phyloP scores from a whole-genome alignment of 2,113 vertebrate genomes.

The Euleptes europaea region DNA sequence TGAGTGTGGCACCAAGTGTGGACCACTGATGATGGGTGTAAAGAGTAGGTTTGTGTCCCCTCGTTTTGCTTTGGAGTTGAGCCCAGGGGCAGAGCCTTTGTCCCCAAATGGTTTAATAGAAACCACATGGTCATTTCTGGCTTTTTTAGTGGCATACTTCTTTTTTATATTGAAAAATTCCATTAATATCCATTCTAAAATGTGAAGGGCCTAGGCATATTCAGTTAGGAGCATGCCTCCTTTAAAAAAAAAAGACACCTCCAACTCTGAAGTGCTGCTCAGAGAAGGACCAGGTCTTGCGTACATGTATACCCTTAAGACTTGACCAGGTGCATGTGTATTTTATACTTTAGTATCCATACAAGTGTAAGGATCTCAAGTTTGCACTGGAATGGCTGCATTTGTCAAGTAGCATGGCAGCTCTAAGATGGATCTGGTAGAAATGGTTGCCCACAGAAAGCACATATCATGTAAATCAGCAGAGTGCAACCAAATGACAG shows the following conservation, averaged over 20 bases:
- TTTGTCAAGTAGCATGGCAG: not conserved
- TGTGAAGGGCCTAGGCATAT: not conserved
- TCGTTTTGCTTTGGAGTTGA: no score
- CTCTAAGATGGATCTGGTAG: not conserved
- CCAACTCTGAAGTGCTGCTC: not conserved
- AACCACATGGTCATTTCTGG: not conserved
- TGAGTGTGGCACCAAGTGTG: no score
- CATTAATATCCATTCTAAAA: not conserved
- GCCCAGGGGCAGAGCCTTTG: no score
- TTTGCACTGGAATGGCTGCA: not conserved
- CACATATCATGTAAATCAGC: not conserved
- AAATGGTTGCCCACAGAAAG: not conserved
- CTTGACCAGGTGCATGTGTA: not conserved
- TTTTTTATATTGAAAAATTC: not conserved
- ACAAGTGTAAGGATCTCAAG: not conserved
- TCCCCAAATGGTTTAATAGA: not conserved
- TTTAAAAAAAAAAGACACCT: no score
- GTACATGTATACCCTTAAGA: not conserved
- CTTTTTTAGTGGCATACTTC: not conserved
- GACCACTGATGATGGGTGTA: no score
- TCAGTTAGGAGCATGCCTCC: not conserved
- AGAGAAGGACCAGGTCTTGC: not conserved
- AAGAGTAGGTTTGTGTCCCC: no score
- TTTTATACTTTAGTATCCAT: not conserved
- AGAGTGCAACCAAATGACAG: not conserved